These are phyloP conservation scores for Denticeps clupeoides DNA, from an alignment of 2,797 vertebrate genomes.

Conservation along the genomic window DNA sequence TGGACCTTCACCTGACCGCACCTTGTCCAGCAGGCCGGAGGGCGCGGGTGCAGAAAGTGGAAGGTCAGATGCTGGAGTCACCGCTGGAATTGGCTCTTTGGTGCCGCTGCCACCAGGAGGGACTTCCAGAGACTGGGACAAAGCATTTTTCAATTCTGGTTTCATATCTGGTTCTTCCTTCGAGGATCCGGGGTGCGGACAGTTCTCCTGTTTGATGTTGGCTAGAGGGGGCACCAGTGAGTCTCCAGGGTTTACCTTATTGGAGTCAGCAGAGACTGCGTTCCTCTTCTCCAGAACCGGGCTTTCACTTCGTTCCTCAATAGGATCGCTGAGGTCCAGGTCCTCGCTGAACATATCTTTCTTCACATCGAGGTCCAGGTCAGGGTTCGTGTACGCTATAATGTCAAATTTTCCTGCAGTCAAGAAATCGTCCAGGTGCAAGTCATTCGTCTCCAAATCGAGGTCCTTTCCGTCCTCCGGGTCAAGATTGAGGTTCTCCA, in stretches of 20 bases:
- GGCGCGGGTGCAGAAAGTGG: constrained; percentile 75
- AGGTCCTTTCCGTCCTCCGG: constrained; percentile 92
- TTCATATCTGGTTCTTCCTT: constrained; percentile 54
- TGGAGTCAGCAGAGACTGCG: constrained; percentile 23
- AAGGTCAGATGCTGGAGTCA: constrained; percentile 46
- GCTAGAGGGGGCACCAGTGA: constrained; percentile 48
- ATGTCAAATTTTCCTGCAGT: constrained; percentile 95
- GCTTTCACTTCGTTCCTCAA: constrained; percentile 73
- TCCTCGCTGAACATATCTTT: constrained; percentile 95
- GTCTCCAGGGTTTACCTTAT: constrained; percentile 54
- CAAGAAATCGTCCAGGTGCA: constrained; percentile 92
- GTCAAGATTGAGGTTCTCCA: constrained; percentile 94
- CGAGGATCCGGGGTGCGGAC: constrained; percentile 40
- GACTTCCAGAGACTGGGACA: constrained; percentile 32
- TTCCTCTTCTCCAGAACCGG: constrained; percentile 54
- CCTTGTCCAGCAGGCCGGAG: constrained; percentile 78
- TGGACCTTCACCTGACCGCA: constrained; percentile 66
- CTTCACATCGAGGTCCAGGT: constrained; percentile 84
- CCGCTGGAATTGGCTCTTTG: constrained; percentile 36
- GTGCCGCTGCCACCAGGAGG: constrained; percentile 21
- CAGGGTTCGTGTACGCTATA: constrained; percentile 94
- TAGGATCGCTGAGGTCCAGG: constrained; percentile 83
- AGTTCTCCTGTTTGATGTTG: constrained; percentile 58
- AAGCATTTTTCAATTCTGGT: constrained; percentile 56
- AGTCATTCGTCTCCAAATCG: constrained; percentile 91